phyloP scores from a whole-genome alignment of 2,113 vertebrate genomes.

The Prunella fulvescens region DNA sequence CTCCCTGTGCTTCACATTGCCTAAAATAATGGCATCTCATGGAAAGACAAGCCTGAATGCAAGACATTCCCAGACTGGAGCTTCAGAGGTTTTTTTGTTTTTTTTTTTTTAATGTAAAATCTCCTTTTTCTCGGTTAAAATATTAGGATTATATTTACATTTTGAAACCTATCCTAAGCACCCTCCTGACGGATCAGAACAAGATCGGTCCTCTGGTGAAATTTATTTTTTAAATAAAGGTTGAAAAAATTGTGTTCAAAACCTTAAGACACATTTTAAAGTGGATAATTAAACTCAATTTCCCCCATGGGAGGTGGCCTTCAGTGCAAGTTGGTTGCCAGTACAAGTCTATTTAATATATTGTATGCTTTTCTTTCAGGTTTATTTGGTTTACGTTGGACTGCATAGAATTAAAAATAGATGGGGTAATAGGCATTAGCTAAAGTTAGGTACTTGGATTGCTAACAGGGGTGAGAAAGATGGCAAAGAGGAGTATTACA shows the following conservation, averaged over 20 bases:
- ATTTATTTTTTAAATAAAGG: neutral
- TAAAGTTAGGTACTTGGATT: neutral
- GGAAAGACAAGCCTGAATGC: neutral
- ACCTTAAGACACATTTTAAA: neutral
- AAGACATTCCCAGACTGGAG: neutral
- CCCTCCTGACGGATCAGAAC: neutral
- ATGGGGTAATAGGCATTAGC: neutral
- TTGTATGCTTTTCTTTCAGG: neutral
- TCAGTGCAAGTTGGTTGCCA: neutral
- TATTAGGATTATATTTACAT: neutral
- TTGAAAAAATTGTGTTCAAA: neutral
- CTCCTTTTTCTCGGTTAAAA: neutral
- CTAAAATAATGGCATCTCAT: neutral
- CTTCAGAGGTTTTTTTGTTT: neutral
- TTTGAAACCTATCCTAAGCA: neutral
- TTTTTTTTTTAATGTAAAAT: neutral
- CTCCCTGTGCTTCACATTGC: neutral
- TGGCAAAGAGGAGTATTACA: neutral
- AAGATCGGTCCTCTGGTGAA: neutral
- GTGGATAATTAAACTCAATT: neutral
- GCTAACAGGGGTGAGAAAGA: neutral
- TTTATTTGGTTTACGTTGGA: neutral
- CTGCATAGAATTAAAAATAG: neutral
- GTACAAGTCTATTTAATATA: neutral
- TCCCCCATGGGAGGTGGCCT: neutral